These are phyloP conservation scores for Mesoclemmys tuberculata DNA, from an alignment of 2,113 vertebrate species.

Conservation along the genomic window DNA sequence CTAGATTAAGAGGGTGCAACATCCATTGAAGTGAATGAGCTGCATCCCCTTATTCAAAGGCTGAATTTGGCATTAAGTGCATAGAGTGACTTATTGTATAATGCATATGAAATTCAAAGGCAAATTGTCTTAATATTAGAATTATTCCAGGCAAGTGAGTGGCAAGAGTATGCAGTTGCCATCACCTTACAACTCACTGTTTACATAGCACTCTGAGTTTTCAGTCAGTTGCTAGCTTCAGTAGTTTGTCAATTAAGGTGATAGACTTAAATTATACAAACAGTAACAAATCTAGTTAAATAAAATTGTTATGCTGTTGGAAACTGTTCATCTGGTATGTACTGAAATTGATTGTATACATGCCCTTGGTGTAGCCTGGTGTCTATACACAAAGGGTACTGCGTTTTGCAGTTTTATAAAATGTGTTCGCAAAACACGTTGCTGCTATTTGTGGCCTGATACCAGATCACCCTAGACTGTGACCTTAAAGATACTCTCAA, in stretches of 20 bases:
- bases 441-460: background rate
- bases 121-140: background rate
- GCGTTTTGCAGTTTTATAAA: background rate
- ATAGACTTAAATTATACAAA: background rate
- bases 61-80: background rate
- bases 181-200: background rate
- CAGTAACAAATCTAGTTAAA: background rate
- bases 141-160: background rate
- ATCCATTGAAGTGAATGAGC: background rate
- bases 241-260: background rate
- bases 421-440: background rate
- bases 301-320: background rate
- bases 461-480: background rate
- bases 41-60: background rate
- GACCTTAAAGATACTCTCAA: background rate
- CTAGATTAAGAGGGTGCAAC: background rate
- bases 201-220: background rate
- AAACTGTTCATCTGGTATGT: background rate
- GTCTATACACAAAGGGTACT: background rate
- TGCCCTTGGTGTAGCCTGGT: background rate
- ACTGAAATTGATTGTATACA: background rate
- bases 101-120: background rate
- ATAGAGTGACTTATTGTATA: background rate
- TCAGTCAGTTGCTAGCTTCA: background rate
- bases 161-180: background rate